Base-by-base conservation (phyloP, 2,888 invertebrate genomes). In the Scotopteryx bipunctaria region DNA sequence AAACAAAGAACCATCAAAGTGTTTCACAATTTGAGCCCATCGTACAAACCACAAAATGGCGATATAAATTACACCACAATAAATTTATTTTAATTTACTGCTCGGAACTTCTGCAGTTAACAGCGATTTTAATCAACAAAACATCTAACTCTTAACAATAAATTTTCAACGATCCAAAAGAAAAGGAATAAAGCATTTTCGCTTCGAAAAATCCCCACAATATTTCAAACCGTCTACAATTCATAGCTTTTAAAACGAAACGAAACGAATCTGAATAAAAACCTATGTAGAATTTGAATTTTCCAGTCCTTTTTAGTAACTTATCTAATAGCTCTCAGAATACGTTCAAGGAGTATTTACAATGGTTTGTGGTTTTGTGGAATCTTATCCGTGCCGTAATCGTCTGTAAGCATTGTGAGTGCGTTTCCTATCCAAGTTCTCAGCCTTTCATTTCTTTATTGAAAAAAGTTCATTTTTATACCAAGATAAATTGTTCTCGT, bases 401-500 rank as follows among this genome's bases (percentile, higher is more conserved):
- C 42, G 1, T 35, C 31, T 5, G 16, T 16, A 32, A 17, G 15
- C 17, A 2, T 19, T 46, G 23, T 32, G n/a, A 38, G 27, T 5
- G 31, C 4, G 9, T 6, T 4, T 29, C 8, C n/a, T 11, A 27
- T 11, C 19, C 25, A 51, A 57, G 36, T 45, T 48, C 14, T 25
- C 15, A 51, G 40, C 49, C 54, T 47, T 57, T 41, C 47, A 59
- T 65, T 55, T 63, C 57, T 65, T 67, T 64, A 57, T 64, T 61
- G 61, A 63, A 64, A 65, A 47, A 54, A 55, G 29, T 42, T 55
- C 57, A 47, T 58, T 59, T 64, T 61, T 59, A 57, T 58, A 53
- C 49, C 47, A 54, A 64, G 66, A 69, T 74, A 76, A 74, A 76
- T 65, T 66, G 63, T 66, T 55, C 55, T 61, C 66, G 65, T 70